Conservation (phyloP, 2,888 invertebrate genomes). For the Drosophila mulleri region DNA sequence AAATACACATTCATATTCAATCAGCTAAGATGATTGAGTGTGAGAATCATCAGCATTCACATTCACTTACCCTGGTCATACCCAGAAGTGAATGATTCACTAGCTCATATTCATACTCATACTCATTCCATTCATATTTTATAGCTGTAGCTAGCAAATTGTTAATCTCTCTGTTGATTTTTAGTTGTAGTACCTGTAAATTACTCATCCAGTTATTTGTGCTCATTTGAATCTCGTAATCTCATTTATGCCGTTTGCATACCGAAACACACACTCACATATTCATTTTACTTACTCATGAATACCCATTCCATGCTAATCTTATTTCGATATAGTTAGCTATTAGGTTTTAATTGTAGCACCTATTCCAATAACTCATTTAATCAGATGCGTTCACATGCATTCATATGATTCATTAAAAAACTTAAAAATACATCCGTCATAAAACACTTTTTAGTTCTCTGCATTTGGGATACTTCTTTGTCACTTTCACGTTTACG, state of each 20-base stretch:
- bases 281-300: not conserved
- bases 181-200: constrained; percentile 2
- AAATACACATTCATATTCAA: not conserved
- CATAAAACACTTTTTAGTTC: not conserved
- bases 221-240: not conserved
- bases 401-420: too few species aligned
- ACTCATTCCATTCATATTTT: not conserved
- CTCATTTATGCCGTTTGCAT: not conserved
- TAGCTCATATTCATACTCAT: not conserved
- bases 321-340: not conserved
- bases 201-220: not conserved
- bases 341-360: not conserved
- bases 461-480: not conserved
- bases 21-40: not conserved
- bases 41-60: not conserved
- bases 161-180: not conserved
- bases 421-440: not conserved
- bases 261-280: not conserved
- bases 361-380: not conserved
- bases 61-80: not conserved
- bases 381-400: not conserved
- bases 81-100: not conserved
- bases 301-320: not conserved
- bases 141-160: not conserved
- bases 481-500: not conserved